A percentile compares a stretch with the other conserved stretches of the same genome.
These are phyloP conservation scores for Drosophila suzukii DNA, from an alignment of 1,140 invertebrate species.

Conservation along the genomic window DNA sequence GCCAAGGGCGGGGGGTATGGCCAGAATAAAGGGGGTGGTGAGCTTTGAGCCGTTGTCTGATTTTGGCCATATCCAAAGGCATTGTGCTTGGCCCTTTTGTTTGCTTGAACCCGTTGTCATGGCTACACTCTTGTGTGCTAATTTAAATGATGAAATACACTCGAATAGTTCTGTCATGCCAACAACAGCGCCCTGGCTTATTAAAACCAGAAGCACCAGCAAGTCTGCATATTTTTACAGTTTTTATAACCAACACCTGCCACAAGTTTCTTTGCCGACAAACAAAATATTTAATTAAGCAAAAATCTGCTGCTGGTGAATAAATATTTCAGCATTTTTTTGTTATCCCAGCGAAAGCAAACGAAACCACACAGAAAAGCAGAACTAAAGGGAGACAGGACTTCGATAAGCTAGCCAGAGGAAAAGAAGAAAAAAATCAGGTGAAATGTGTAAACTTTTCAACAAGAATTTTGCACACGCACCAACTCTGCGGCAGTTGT, in stretches of 20 bases:
- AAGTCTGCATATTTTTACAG: conserved; percentile 7
- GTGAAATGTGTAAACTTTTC: conserved; percentile 56
- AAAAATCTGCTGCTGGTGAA: conserved; percentile 66
- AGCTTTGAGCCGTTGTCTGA: conserved; percentile 68
- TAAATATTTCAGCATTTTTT: conserved; percentile 60
- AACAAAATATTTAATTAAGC: conserved; percentile 80
- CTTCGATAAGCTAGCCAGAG: conserved; percentile 56
- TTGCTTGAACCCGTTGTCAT: conserved; percentile 42
- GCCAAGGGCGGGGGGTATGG: neutral
- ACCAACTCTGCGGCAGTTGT: conserved; percentile 18
- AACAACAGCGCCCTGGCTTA: conserved; percentile 46
- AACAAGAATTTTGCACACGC: conserved; percentile 54
- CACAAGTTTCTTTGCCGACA: conserved; percentile 40
- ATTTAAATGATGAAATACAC: conserved; percentile 74
- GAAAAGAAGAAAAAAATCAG: conserved; percentile 44
- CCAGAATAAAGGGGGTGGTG: neutral
- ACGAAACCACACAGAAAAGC: conserved; percentile 34
- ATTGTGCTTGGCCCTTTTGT: conserved; percentile 39
- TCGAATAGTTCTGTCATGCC: conserved; percentile 47
- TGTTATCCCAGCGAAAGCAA: conserved; percentile 29
- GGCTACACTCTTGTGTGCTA: conserved; percentile 58
- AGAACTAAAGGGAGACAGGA: conserved; percentile 15
- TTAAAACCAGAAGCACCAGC: conserved; percentile 28
- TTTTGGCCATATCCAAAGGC: conserved; percentile 46
- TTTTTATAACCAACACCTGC: conserved; percentile 21